Percentiles rank a stretch among this genome's conserved stretches.
Evolutionary conservation across 2,888 invertebrate species (phyloP).

Genomic region (Cosmia trapezina): DNA sequence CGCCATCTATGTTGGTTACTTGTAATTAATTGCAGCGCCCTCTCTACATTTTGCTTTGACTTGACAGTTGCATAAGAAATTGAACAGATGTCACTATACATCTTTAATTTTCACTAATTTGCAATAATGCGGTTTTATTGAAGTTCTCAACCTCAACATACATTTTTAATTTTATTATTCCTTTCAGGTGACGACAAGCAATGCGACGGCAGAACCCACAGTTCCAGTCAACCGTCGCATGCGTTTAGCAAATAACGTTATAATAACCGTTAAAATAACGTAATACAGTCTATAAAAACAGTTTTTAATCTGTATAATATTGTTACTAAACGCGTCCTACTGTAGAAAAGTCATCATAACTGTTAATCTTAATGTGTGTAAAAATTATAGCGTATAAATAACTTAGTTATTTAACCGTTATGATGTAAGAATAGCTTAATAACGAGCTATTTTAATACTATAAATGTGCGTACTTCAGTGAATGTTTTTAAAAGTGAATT

Average conservation of each 20-base stretch:
- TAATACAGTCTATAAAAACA: constrained; percentile 23
- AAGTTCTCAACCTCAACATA: neutral
- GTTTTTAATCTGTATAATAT: constrained; percentile 52
- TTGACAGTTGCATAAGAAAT: neutral
- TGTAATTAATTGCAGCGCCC: neutral
- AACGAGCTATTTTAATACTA: constrained; percentile 51
- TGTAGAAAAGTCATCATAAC: constrained; percentile 46
- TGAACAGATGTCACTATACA: constrained; percentile 6
- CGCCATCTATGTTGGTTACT: constrained; percentile 27
- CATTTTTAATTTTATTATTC: constrained; percentile 1
- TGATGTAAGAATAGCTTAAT: constrained; percentile 36
- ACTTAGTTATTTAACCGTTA: constrained; percentile 57
- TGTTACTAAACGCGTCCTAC: constrained; percentile 59
- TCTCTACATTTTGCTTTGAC: neutral
- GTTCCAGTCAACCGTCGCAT: constrained; percentile 87
- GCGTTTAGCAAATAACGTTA: constrained; percentile 74
- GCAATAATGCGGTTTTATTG: too few relatives aligned
- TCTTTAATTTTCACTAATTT: neutral
- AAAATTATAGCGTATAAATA: constrained; percentile 48
- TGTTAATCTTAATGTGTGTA: constrained; percentile 47
- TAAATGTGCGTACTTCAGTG: constrained; percentile 60
- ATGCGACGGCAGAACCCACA: constrained; percentile 87
- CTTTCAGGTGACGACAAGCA: constrained; percentile 85
- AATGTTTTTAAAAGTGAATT: constrained; percentile 66
- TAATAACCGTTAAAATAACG: constrained; percentile 48